These are phyloP conservation scores for Nasonovia ribisnigri DNA, from an alignment of 2,888 invertebrate genomes.

Conservation along the genomic window DNA sequence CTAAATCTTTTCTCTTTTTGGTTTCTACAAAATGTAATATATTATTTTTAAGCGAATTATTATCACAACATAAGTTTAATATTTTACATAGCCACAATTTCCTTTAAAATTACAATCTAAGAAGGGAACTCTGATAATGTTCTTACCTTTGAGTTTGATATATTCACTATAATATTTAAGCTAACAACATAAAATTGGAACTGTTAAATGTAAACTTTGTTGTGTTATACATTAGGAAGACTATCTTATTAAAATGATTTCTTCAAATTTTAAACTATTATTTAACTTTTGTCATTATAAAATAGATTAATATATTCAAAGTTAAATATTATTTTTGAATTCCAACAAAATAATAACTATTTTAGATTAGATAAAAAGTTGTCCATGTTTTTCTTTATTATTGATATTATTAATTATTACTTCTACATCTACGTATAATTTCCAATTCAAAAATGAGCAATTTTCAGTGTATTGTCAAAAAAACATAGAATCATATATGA, in stretches of 20 bases:
- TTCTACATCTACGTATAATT: background rate
- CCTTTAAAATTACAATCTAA: no score
- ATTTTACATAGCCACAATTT: no score
- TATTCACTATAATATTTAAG: no score
- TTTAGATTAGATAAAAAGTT: background rate
- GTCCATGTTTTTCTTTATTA: no score
- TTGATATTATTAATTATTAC: background rate
- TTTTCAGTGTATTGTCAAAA: background rate
- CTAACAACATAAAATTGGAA: background rate
- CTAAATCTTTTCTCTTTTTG: no score
- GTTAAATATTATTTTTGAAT: background rate
- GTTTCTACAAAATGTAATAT: no score
- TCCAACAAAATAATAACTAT: background rate
- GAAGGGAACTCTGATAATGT: no score
- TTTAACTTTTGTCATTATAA: background rate
- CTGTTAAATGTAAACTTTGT: background rate
- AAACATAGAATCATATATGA: background rate
- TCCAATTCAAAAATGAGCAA: background rate
- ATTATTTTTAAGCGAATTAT: no score
- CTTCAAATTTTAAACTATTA: background rate
- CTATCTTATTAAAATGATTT: background rate
- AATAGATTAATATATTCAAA: background rate
- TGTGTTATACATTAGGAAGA: background rate
- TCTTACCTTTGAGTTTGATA: no score
- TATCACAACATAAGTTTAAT: no score